Percentiles rank a stretch among this genome's conserved stretches.
Evolutionary conservation across 2,797 vertebrate species (phyloP).

Genomic region (Syndactyla subalaris): DNA sequence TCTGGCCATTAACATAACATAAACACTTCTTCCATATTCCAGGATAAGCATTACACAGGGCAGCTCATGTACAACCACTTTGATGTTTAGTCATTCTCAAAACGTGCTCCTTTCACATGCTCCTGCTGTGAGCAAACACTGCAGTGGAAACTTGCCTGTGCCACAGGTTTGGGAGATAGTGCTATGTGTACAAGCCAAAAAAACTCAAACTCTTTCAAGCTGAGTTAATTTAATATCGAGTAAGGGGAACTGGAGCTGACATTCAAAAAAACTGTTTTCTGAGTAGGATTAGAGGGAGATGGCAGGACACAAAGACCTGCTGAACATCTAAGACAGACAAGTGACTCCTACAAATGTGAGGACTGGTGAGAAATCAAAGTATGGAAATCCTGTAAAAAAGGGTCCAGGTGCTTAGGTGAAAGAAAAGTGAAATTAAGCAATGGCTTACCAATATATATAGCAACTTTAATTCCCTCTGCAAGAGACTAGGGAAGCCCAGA

Average conservation of each 20-base stretch:
- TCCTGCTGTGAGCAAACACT: neutral
- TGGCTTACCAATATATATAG: neutral
- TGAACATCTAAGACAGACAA: neutral
- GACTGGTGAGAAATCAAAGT: neutral
- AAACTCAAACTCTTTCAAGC: neutral
- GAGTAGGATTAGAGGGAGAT: neutral
- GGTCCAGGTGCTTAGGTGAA: neutral
- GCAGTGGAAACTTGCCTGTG: neutral
- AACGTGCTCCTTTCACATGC: neutral
- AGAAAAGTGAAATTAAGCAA: neutral
- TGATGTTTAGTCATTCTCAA: neutral
- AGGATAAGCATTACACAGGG: neutral
- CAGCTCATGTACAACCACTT: neutral
- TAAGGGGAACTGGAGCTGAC: neutral
- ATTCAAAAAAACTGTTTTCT: neutral
- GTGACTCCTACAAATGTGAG: neutral
- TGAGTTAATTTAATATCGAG: neutral
- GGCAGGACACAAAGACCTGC: neutral
- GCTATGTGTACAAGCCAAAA: neutral
- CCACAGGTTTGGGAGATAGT: neutral
- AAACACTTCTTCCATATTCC: conserved; percentile 6
- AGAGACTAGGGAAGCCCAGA: neutral
- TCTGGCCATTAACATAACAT: neutral
- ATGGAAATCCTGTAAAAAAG: neutral
- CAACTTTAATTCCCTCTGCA: neutral